Percentiles rank a stretch among this genome's conserved stretches.
These are phyloP conservation scores for Plagodis pulveraria DNA, from an alignment of 2,888 invertebrate genomes.

Conservation along the genomic window DNA sequence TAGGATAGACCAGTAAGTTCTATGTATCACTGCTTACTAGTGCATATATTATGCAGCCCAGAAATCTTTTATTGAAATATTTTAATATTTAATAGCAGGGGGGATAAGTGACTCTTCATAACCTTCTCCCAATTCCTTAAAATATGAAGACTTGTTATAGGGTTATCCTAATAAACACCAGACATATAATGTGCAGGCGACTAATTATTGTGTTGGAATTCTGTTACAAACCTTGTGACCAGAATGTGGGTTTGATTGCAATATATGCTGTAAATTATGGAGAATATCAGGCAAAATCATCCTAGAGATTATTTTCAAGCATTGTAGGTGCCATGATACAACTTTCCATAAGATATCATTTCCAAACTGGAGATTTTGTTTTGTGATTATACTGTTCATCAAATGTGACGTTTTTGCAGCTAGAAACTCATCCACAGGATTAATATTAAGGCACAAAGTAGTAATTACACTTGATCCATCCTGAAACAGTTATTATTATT, in stretches of 20 bases:
- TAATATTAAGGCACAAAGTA: constrained; percentile 64
- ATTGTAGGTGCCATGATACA: constrained; percentile 74
- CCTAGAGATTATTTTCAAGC: constrained; percentile 68
- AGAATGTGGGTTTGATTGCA: constrained; percentile 57
- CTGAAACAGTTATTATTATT: constrained; percentile 50
- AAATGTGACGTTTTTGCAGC: constrained; percentile 85
- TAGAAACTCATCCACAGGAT: constrained; percentile 79
- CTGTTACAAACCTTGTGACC: constrained; percentile 56
- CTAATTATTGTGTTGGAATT: not conserved
- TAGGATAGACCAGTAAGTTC: no score
- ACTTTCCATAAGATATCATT: constrained; percentile 60
- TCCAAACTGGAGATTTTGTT: constrained; percentile 78
- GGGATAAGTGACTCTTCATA: no score
- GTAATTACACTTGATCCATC: constrained; percentile 65
- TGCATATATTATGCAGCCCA: no score
- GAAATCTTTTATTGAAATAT: no score
- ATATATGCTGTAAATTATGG: constrained; percentile 70
- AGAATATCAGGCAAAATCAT: constrained; percentile 73
- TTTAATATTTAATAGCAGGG: no score
- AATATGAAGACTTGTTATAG: no score
- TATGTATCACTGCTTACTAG: no score
- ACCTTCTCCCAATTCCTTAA: no score
- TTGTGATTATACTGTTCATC: constrained; percentile 80
- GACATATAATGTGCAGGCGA: not conserved
- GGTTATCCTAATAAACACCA: not conserved